Evolutionary conservation across 1,140 invertebrate genomes (phyloP), one percentile per base, ranked within the genome.

Genomic region (Delia radicum): DNA sequence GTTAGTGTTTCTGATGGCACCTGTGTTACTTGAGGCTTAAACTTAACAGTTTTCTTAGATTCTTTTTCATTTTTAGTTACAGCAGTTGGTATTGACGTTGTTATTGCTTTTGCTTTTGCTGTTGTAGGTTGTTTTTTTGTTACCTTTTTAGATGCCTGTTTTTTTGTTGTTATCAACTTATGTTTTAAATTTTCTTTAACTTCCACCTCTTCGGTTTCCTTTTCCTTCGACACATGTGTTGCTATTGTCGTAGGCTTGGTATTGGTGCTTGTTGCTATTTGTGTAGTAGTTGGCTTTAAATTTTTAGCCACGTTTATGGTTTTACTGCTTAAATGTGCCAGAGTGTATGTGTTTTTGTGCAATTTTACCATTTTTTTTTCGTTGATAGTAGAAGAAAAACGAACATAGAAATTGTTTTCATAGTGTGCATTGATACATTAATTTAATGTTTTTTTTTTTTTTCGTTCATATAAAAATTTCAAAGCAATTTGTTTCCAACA

Each of bases 231-330:
- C 33, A 37, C 33, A 10, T 21, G n/a, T 5, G 4, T 55, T 55
- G 46, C 46, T 55, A 21, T 55, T 61, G 72, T 72, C 76, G 28
- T 62, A 77, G 42, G 63, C 78, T 26, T 18, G 72, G 74, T 62
- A 31, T 21, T 73, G 73, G 33, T 75, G 77, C 73, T 62, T 24
- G 8, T 74, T 26, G 3, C 15, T 65, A 26, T 46, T n/a, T n/a
- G n/a, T 18, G 74, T 27, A 37, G 46, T n/a, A n/a, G 28, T 5
- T 63, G 74, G 42, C 69, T 71, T 61, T 27, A 48, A 21, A 33
- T 7, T 46, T 26, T 27, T 46, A 37, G 71, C 21, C 71, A 13
- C 5, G n/a, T 69, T 24, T 37, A 69, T 69, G 18, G 8, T 33
- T 69, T 33, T 33, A 69, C 65, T 69, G 65, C 29, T 33, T 33